A percentile compares a stretch with the other conserved stretches of the same genome.
Conservation (phyloP, 2,888 invertebrate species). For the Cheilosia variabilis region DNA sequence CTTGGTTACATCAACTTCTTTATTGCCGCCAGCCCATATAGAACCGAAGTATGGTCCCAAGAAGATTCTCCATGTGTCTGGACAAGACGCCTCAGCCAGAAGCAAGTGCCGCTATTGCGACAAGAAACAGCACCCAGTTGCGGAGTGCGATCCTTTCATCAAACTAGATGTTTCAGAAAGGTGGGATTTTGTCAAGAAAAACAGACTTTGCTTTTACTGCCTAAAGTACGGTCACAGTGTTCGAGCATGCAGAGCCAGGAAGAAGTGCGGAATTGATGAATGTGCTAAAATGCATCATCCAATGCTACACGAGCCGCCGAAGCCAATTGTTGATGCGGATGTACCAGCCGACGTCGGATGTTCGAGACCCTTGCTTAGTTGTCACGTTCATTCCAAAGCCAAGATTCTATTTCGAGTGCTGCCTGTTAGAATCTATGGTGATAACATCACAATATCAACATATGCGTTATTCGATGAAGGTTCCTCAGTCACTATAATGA, state of each 20-base stretch:
- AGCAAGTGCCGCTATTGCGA: slow-evolving; percentile 39
- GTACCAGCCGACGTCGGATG: background rate
- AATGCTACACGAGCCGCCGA: slow-evolving; percentile 27
- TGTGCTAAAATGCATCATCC: slow-evolving; percentile 53
- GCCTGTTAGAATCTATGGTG: slow-evolving; percentile 51
- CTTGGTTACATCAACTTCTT: too few species aligned
- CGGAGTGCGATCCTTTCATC: slow-evolving; percentile 27
- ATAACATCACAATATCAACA: slow-evolving; percentile 19
- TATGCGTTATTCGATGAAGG: slow-evolving; percentile 63
- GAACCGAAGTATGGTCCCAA: too few species aligned
- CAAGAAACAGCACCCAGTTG: slow-evolving; percentile 40
- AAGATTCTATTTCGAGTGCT: slow-evolving; percentile 47
- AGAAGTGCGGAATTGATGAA: slow-evolving; percentile 36
- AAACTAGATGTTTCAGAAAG: slow-evolving; percentile 20
- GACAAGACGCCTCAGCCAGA: slow-evolving; percentile 9
- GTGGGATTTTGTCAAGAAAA: slow-evolving; percentile 48
- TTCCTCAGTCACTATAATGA: slow-evolving; percentile 55
- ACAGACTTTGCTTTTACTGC: slow-evolving; percentile 44
- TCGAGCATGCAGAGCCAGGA: slow-evolving; percentile 25
- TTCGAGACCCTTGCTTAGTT: slow-evolving; percentile 18
- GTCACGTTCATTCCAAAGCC: slow-evolving; percentile 17
- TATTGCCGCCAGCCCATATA: too few species aligned
- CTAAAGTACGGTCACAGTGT: slow-evolving; percentile 34
- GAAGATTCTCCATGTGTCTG: too few species aligned
- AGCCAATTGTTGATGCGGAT: slow-evolving; percentile 4